Evolutionary conservation across 2,888 invertebrate genomes (phyloP).

Genomic region (Pocota personata): DNA sequence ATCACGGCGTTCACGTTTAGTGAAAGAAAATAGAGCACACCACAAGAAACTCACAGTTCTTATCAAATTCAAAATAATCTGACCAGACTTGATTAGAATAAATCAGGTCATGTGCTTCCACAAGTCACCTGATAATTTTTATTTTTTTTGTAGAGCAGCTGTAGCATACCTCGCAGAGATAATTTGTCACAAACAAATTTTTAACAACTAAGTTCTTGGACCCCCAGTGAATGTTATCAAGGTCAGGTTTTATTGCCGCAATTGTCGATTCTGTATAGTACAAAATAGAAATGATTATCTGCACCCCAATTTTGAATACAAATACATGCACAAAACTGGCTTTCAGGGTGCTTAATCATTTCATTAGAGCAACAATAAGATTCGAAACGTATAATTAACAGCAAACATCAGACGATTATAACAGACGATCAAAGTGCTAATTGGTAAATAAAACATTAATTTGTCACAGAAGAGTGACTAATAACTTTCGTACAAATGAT

Average conservation of each 20-base stretch:
- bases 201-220: neutral
- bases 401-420: neutral
- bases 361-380: slow-evolving; percentile 1
- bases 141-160: neutral
- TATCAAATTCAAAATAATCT: neutral
- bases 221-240: slow-evolving; percentile 10
- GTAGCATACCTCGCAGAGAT: neutral
- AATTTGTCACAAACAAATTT: neutral
- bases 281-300: neutral
- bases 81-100: neutral
- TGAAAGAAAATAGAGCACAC: too few relatives aligned
- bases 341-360: neutral
- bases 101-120: slow-evolving; percentile 14
- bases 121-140: slow-evolving; percentile 2
- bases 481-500: neutral
- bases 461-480: neutral
- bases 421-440: neutral
- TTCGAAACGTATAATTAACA: neutral
- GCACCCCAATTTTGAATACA: neutral
- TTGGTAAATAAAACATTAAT: slow-evolving; percentile 8
- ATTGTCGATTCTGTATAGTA: neutral
- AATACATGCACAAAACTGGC: neutral
- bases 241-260: slow-evolving; percentile 3
- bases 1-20: too few relatives aligned
- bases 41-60: neutral